Percentiles rank a stretch among this genome's conserved stretches.
phyloP scores from a whole-genome alignment of 1,140 invertebrate species.

The Drosophila eugracilis region DNA sequence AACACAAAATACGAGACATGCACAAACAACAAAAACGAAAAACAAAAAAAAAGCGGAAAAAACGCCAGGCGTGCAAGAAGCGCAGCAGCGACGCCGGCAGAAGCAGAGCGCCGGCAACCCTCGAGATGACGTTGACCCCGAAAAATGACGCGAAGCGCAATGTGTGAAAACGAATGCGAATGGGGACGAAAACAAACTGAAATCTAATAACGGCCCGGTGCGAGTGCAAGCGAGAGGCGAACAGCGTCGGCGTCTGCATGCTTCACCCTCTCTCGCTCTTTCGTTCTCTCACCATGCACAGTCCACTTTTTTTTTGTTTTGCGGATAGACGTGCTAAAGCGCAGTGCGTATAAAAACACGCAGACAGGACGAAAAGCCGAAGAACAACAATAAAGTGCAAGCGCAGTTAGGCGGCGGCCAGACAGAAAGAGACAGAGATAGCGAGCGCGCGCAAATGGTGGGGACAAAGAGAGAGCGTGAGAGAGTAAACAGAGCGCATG shows the following conservation, averaged over 20 bases:
- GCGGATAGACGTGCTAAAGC: conserved; percentile 75
- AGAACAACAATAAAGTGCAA: conserved; percentile 40
- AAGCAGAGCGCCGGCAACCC: conserved; percentile 59
- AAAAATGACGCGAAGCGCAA: conserved; percentile 81
- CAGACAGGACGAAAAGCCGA: conserved; percentile 64
- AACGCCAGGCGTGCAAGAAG: conserved; percentile 56
- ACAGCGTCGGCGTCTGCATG: conserved; percentile 44
- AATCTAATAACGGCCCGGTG: conserved; percentile 71
- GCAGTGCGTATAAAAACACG: conserved; percentile 80
- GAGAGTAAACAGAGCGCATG: conserved; percentile 58
- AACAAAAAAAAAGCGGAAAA: conserved; percentile 23
- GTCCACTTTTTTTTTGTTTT: conserved; percentile 42
- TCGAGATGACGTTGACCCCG: conserved; percentile 82
- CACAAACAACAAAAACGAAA: conserved; percentile 47
- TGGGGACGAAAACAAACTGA: conserved; percentile 80
- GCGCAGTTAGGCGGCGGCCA: conserved; percentile 52
- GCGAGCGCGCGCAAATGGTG: conserved; percentile 1
- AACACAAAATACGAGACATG: conserved; percentile 58
- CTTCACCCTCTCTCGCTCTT: conserved; percentile 2
- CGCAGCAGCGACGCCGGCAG: conserved; percentile 34
- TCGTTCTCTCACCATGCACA: background rate
- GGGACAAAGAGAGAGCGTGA: conserved; percentile 32
- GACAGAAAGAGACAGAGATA: conserved; percentile 35
- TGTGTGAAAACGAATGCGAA: conserved; percentile 80
- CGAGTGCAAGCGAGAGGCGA: conserved; percentile 59